Conservation (phyloP, 2,888 invertebrate genomes). For the Caenorhabditis panamensis region DNA sequence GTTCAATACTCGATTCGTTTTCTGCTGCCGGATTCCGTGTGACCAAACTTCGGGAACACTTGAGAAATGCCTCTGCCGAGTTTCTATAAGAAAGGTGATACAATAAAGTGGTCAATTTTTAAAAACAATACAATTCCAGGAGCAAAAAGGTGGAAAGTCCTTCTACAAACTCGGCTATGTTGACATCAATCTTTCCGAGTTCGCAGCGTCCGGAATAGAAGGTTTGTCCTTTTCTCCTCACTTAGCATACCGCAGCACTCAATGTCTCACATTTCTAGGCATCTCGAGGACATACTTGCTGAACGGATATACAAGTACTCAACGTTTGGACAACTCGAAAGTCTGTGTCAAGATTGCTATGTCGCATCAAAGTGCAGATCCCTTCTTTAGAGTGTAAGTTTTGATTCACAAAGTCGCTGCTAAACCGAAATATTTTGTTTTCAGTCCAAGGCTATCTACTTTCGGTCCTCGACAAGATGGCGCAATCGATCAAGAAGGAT, state of each 20-base stretch:
- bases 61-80: constrained; percentile 92
- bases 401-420: too few relatives aligned
- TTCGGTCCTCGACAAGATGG: constrained; percentile 51
- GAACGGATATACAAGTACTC: constrained; percentile 92
- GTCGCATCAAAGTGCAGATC: constrained; percentile 96
- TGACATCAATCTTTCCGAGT: constrained; percentile 96
- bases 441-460: constrained; percentile 48
- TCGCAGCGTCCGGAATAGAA: constrained; percentile 91
- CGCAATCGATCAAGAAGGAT: constrained; percentile 59
- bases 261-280: constrained; percentile 64
- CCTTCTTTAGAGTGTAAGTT: constrained; percentile 97
- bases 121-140: constrained; percentile 82
- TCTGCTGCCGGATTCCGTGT: constrained; percentile 96
- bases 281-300: constrained; percentile 91
- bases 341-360: constrained; percentile 92
- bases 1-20: constrained; percentile 91
- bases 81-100: constrained; percentile 93
- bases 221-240: constrained; percentile 85
- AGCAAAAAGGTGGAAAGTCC: constrained; percentile 88
- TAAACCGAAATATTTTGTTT: constrained; percentile 33
- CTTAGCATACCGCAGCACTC: neutral
- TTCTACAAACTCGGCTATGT: constrained; percentile 97
- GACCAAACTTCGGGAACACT: constrained; percentile 95
- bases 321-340: constrained; percentile 96
- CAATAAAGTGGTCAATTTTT: neutral